Percentiles rank a stretch among this genome's conserved stretches.
Evolutionary conservation across 2,888 invertebrate genomes (phyloP).

Genomic region (Electrophaes corylata): DNA sequence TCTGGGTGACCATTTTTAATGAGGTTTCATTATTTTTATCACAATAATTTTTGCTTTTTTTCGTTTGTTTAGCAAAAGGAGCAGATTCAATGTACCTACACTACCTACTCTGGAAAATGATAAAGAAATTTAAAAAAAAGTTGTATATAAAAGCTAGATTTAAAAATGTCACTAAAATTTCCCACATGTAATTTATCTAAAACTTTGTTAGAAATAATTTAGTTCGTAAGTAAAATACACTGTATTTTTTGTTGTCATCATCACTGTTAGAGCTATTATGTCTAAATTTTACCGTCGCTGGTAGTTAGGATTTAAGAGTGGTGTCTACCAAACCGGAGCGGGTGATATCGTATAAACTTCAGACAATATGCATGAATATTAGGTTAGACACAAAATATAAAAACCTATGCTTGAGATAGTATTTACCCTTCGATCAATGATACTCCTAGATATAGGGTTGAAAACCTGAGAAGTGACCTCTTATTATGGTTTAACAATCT

Average conservation of each 20-base stretch:
- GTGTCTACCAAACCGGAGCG: conserved; percentile 6
- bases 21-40: neutral
- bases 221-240: conserved; percentile 6
- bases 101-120: too few species aligned
- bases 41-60: too few species aligned
- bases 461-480: too few species aligned
- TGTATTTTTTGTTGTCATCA: conserved; percentile 19
- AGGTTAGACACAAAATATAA: too few species aligned
- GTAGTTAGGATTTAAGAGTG: neutral
- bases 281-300: neutral
- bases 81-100: too few species aligned
- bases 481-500: too few species aligned
- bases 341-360: neutral
- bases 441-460: too few species aligned
- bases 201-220: conserved; percentile 12
- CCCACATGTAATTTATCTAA: neutral
- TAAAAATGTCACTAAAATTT: neutral
- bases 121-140: too few species aligned
- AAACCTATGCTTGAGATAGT: too few species aligned
- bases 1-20: conserved; percentile 10
- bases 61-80: too few species aligned
- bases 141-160: neutral
- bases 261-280: conserved; percentile 21
- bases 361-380: too few species aligned
- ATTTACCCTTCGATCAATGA: too few species aligned